Evolutionary conservation across 2,113 vertebrate species (phyloP).

Genomic region (Gracilinanus agilis): DNA sequence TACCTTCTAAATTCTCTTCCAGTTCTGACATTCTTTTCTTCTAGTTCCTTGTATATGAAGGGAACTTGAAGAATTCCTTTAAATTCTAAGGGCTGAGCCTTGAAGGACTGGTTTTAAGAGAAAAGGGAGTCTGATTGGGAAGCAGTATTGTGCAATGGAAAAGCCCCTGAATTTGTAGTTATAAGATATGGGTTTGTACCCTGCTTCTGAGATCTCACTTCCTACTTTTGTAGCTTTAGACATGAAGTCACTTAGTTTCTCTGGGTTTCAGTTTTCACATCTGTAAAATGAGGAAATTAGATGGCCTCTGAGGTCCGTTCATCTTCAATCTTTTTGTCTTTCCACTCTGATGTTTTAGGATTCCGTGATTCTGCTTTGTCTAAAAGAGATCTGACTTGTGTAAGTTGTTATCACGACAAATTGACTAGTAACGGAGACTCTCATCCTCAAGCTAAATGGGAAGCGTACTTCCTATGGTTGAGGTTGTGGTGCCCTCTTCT

Average conservation of each 20-base stretch:
- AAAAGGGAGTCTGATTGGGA: not conserved
- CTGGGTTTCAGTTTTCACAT: slow-evolving; percentile 6
- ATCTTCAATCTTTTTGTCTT: not conserved
- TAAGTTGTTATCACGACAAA: not conserved
- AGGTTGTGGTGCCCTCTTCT: slow-evolving; percentile 48
- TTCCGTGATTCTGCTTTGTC: not conserved
- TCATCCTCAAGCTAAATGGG: not conserved
- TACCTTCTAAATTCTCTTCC: not conserved
- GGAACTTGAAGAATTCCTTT: not conserved
- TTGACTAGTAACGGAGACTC: not conserved
- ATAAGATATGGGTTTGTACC: not conserved
- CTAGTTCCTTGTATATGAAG: not conserved
- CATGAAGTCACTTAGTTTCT: slow-evolving; percentile 41
- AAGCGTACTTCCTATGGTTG: not conserved
- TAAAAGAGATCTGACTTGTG: not conserved
- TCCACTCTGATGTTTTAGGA: not conserved
- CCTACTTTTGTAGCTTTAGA: not conserved
- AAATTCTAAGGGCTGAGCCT: not conserved
- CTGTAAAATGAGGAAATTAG: slow-evolving; percentile 31
- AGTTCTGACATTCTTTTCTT: not conserved
- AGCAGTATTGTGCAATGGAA: not conserved
- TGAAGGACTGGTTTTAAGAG: not conserved
- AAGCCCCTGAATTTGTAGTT: not conserved
- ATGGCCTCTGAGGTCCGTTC: slow-evolving; percentile 33
- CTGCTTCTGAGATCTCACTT: not conserved